A percentile compares a stretch with the other conserved stretches of the same genome.
Conservation (phyloP, 2,888 invertebrate species). For the Tortrix viridana region DNA sequence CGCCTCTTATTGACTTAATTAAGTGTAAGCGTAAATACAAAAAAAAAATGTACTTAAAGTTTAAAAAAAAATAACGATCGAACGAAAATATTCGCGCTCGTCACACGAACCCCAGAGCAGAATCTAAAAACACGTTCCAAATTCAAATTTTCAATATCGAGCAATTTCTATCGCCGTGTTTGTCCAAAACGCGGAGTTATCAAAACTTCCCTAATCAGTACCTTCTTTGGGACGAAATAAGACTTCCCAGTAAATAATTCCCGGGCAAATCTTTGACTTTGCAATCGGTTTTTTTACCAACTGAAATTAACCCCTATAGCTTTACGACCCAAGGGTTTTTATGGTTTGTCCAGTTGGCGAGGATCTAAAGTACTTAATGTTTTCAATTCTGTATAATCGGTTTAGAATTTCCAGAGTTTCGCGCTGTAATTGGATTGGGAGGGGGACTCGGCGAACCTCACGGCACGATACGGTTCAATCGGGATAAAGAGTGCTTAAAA, state of each 20-base stretch:
- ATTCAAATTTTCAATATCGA: conserved; percentile 52
- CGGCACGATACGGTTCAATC: conserved; percentile 59
- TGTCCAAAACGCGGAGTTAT: conserved; percentile 62
- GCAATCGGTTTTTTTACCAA: conserved; percentile 56
- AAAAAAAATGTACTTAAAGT: too few relatives aligned
- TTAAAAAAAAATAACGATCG: too few relatives aligned
- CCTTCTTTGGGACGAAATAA: conserved; percentile 72
- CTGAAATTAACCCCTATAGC: conserved; percentile 56
- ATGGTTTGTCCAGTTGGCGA: conserved; percentile 52
- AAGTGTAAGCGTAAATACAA: too few relatives aligned
- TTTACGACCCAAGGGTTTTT: conserved; percentile 60
- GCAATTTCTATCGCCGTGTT: conserved; percentile 68
- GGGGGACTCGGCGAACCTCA: conserved; percentile 73
- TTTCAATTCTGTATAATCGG: conserved; percentile 84
- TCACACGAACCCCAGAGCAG: background rate
- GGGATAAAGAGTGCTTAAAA: conserved; percentile 37
- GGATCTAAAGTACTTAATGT: conserved; percentile 82
- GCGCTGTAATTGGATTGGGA: conserved; percentile 79
- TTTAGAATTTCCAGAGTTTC: conserved; percentile 83
- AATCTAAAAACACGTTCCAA: conserved; percentile 43
- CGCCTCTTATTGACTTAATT: too few relatives aligned
- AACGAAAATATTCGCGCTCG: background rate
- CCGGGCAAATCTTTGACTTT: conserved; percentile 75
- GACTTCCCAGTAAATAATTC: conserved; percentile 74
- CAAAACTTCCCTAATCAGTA: conserved; percentile 79